A percentile compares a stretch with the other conserved stretches of the same genome.
phyloP scores from a whole-genome alignment of 2,113 vertebrate genomes.

The Esox niger region DNA sequence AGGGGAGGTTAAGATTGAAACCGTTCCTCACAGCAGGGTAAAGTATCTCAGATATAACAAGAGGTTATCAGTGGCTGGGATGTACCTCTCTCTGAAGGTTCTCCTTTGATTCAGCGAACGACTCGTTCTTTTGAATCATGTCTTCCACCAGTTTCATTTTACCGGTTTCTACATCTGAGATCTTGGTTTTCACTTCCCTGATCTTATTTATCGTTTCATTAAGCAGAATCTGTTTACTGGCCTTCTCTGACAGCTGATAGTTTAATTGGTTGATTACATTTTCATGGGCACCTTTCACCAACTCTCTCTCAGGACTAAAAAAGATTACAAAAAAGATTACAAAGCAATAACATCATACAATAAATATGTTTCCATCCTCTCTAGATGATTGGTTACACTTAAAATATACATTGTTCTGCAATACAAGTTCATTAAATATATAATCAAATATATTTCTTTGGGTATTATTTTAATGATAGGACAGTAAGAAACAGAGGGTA shows the following conservation, averaged over 20 bases:
- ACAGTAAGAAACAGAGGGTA: too few species aligned
- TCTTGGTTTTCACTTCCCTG: constrained; percentile 44
- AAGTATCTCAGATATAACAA: too few species aligned
- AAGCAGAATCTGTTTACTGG: constrained; percentile 39
- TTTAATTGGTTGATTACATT: constrained; percentile 57
- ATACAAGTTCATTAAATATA: too few species aligned
- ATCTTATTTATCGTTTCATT: constrained; percentile 50
- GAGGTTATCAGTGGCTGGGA: too few species aligned
- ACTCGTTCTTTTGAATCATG: constrained; percentile 35
- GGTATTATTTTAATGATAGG: too few species aligned
- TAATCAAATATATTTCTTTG: too few species aligned
- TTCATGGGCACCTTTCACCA: constrained; percentile 26
- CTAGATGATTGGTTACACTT: too few species aligned
- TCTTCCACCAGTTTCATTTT: constrained; percentile 38
- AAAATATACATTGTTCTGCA: too few species aligned
- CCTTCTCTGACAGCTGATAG: constrained; percentile 55
- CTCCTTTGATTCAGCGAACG: constrained; percentile 46
- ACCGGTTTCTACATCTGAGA: neutral
- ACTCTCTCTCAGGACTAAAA: constrained; percentile 52
- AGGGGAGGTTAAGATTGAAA: neutral
- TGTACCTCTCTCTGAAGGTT: constrained; percentile 41
- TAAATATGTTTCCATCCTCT: too few species aligned
- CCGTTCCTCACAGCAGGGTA: neutral
- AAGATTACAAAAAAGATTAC: too few species aligned
- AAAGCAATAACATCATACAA: too few species aligned